Conservation (phyloP, 1,140 invertebrate species). For the Drosophila kohkoa region DNA sequence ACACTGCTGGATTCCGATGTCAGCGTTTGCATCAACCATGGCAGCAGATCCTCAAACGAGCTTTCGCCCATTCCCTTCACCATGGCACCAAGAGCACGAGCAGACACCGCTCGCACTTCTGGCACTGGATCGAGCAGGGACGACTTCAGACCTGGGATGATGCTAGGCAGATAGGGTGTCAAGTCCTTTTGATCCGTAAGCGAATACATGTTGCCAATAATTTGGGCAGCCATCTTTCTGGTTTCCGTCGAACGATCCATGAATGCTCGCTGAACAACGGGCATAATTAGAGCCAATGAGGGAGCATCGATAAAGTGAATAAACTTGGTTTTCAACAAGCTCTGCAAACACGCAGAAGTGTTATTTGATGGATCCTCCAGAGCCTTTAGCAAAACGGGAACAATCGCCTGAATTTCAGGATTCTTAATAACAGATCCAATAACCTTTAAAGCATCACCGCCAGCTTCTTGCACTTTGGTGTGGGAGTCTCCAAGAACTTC, state of each 20-base stretch:
- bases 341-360: constrained; percentile 96
- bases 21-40: constrained; percentile 99
- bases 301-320: constrained; percentile 99
- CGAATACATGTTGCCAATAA: constrained; percentile 99
- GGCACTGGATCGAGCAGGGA: constrained; percentile 99
- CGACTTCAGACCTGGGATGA: constrained; percentile 98
- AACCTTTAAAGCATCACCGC: constrained; percentile 96
- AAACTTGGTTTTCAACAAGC: constrained; percentile 98
- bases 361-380: constrained; percentile 98
- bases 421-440: constrained; percentile 99
- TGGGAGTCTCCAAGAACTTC: constrained; percentile 99
- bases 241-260: constrained; percentile 98
- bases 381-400: constrained; percentile 95
- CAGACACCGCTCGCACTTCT: constrained; percentile 96
- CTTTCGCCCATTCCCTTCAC: constrained; percentile 97
- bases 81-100: constrained; percentile 98
- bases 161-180: constrained; percentile 97
- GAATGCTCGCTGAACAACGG: constrained; percentile 98
- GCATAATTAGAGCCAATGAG: constrained; percentile 99
- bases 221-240: constrained; percentile 99
- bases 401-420: constrained; percentile 99
- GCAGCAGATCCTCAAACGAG: constrained; percentile 97
- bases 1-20: constrained; percentile 98
- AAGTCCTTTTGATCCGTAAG: constrained; percentile 99
- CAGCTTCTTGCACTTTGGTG: constrained; percentile 98